Evolutionary conservation across 2,888 invertebrate genomes (phyloP), one percentile per base, ranked within the genome.

Genomic region (Plutella xylostella): DNA sequence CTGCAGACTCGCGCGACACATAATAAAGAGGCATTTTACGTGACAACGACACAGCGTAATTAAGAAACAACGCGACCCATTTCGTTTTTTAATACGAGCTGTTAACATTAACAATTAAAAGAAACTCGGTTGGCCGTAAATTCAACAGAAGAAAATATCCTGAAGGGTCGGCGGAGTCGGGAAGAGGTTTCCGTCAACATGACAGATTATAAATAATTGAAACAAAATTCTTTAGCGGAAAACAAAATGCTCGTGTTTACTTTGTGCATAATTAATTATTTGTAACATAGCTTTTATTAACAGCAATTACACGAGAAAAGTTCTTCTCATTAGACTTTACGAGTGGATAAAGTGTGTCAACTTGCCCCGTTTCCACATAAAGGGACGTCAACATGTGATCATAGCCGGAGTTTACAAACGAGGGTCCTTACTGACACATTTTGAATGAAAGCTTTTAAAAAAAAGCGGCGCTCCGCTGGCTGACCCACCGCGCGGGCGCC

Each of bases 371-470:
- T 45, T 57, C 48, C 48, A 53, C 49, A 53, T 45, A 50, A 49
- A 54, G 55, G 58, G 57, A 58, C 55, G 58, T 55, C 52, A 54
- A 51, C 51, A 55, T 54, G 56, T 52, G 57, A 58, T 54, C 58
- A 54, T 50, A 56, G 48, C 52, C 53, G 58, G 56, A 58, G 56
- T 55, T 55, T 54, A 54, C 57, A 61, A 61, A 56, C 58, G 55
- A 55, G 59, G 58, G 57, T 40, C 64, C 64, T 66, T 48, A 68
- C 63, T 69, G 71, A 71, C 72, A 71, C 67, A 69, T 64, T 72
- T 61, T 63, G 60, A 65, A 65, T 67, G 63, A 60, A 61, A 56
- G 38, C 20, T 15, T 35, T 20, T 12, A 33, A 54, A 61, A 62
- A 28, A 46, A 37, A 33, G 42, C 34, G 49, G 42, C 15, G 9